phyloP scores from a whole-genome alignment of 2,888 invertebrate species.

The Panzeria rudis region DNA sequence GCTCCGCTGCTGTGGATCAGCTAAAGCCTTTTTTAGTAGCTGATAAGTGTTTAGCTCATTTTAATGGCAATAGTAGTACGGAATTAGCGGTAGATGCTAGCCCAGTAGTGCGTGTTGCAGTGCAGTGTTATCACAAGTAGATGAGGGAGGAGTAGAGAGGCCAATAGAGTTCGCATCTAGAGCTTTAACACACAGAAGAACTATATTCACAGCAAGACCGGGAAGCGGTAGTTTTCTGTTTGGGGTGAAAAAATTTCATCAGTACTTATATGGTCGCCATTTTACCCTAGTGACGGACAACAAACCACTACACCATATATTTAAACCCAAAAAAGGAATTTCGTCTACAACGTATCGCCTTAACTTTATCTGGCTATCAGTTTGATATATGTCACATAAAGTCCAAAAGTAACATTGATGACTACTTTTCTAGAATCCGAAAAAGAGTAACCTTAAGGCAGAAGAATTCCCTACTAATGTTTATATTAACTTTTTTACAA shows the following conservation, averaged over 20 bases:
- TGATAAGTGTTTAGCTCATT: slow-evolving; percentile 73
- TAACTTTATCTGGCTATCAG: no score
- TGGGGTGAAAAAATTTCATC: slow-evolving; percentile 78
- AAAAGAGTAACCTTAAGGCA: no score
- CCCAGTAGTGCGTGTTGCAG: background rate
- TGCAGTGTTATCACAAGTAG: slow-evolving; percentile 77
- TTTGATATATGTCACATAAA: no score
- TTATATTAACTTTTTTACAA: no score
- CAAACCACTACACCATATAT: no score
- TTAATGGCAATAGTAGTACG: slow-evolving; percentile 60
- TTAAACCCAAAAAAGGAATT: no score
- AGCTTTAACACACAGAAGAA: slow-evolving; percentile 54
- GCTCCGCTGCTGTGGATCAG: slow-evolving; percentile 76
- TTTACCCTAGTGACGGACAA: no score
- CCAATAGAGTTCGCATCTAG: slow-evolving; percentile 80
- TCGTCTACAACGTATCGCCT: no score
- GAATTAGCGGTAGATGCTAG: slow-evolving; percentile 41
- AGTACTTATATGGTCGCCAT: no score
- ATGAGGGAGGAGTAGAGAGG: slow-evolving; percentile 77
- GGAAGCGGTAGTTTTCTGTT: slow-evolving; percentile 69
- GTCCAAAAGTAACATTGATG: no score
- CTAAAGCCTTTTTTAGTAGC: slow-evolving; percentile 75
- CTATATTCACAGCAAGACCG: slow-evolving; percentile 60
- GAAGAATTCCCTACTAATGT: no score
- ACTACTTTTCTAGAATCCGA: no score